phyloP scores from a whole-genome alignment of 2,113 vertebrate genomes.

The Apus apus region DNA sequence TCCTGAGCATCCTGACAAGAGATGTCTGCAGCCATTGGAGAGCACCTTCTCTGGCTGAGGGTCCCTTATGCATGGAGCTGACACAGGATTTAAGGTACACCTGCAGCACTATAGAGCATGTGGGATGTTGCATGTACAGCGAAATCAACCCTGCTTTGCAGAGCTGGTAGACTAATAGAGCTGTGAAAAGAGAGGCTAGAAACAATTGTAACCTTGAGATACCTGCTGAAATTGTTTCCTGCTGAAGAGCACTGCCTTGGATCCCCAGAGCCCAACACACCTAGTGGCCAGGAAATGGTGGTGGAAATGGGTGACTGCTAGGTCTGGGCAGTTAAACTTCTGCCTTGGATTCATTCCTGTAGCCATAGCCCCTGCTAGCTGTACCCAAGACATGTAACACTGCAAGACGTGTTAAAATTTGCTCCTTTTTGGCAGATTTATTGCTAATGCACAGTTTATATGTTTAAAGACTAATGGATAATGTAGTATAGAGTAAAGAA shows the following conservation, averaged over 20 bases:
- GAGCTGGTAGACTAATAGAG: accelerated
- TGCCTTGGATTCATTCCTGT: not conserved
- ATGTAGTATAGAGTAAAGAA: not conserved
- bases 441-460: not conserved
- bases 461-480: not conserved
- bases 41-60: not conserved
- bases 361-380: not conserved
- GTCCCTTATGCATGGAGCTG: accelerated
- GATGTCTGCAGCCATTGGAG: not conserved
- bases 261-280: not conserved
- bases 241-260: not conserved
- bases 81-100: not conserved
- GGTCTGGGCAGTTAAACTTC: not conserved
- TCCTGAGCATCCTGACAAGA: not conserved
- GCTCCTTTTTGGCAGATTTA: not conserved
- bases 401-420: not conserved
- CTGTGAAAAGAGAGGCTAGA: not conserved
- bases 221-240: not conserved
- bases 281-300: too few species aligned
- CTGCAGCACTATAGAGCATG: not conserved
- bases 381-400: not conserved
- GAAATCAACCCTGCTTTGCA: not conserved
- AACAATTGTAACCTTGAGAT: not conserved
- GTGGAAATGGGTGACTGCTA: not conserved
- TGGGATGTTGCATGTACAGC: not conserved